Evolutionary conservation across 2,797 vertebrate genomes (phyloP).

Genomic region (Streptopelia turtur): DNA sequence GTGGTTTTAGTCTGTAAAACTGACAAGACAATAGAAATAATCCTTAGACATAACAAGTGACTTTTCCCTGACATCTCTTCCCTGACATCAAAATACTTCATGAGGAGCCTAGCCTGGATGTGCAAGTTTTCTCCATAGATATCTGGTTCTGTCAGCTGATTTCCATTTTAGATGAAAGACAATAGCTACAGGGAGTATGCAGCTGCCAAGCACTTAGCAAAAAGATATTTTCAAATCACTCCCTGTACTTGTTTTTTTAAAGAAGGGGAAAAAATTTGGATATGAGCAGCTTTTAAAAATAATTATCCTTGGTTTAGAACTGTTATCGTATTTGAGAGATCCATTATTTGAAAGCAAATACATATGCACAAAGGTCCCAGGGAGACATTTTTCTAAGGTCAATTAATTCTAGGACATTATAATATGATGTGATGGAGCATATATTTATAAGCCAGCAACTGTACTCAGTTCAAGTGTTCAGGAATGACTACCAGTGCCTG

Average conservation of each 20-base stretch:
- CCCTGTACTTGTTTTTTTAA: not conserved
- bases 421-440: not conserved
- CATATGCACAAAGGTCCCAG: not conserved
- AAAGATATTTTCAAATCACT: not conserved
- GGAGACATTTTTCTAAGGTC: constrained; percentile 1
- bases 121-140: not conserved
- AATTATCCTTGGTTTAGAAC: not conserved
- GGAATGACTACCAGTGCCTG: constrained; percentile 48
- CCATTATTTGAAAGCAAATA: not conserved
- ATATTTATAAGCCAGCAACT: constrained; percentile 11
- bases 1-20: not conserved
- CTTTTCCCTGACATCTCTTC: not conserved
- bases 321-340: not conserved
- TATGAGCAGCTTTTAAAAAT: not conserved
- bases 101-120: not conserved
- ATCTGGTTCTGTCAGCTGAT: not conserved
- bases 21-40: not conserved
- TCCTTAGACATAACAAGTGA: not conserved
- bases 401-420: not conserved
- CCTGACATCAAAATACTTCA: not conserved
- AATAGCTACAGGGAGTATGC: not conserved
- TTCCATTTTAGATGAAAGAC: not conserved
- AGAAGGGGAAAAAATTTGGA: not conserved
- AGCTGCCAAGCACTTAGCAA: not conserved
- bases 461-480: not conserved